Percentiles rank a stretch among this genome's conserved stretches.
Evolutionary conservation across 2,888 invertebrate genomes (phyloP).

Genomic region (Diarsia dahlii): DNA sequence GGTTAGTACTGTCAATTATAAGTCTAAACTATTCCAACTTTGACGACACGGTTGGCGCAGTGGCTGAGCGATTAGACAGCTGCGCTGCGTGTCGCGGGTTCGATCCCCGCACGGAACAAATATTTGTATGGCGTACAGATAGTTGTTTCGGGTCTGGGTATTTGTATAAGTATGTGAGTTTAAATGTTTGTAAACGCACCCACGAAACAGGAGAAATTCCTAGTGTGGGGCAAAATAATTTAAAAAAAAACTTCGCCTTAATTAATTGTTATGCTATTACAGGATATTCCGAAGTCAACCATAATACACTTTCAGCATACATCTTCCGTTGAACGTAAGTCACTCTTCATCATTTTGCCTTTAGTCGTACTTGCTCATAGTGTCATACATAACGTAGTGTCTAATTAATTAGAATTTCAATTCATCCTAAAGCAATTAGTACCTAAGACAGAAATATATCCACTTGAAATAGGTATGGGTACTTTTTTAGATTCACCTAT

Average conservation of each 20-base stretch:
- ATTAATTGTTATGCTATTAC: not conserved
- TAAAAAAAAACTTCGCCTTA: not conserved
- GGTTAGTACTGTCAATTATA: constrained; percentile 12
- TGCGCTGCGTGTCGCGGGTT: too few relatives aligned
- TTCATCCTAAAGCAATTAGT: not conserved
- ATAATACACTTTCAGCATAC: too few relatives aligned
- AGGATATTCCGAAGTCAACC: not conserved
- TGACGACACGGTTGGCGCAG: not conserved
- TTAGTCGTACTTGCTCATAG: not conserved
- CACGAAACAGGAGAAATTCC: too few relatives aligned
- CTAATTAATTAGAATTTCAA: not conserved
- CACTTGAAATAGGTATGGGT: too few relatives aligned
- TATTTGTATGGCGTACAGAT: too few relatives aligned
- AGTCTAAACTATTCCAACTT: not conserved
- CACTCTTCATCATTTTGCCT: not conserved
- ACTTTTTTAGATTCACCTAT: too few relatives aligned
- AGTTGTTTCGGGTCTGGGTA: too few relatives aligned
- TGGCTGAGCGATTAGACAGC: too few relatives aligned
- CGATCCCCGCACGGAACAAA: too few relatives aligned
- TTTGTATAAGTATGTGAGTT: too few relatives aligned
- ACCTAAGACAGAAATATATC: not conserved
- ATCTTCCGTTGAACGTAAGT: not conserved
- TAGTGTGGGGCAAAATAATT: too few relatives aligned
- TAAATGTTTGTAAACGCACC: too few relatives aligned
- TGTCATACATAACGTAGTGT: not conserved